A percentile compares a stretch with the other conserved stretches of the same genome.
phyloP scores from a whole-genome alignment of 2,888 invertebrate genomes.

The Eupithecia abbreviata region DNA sequence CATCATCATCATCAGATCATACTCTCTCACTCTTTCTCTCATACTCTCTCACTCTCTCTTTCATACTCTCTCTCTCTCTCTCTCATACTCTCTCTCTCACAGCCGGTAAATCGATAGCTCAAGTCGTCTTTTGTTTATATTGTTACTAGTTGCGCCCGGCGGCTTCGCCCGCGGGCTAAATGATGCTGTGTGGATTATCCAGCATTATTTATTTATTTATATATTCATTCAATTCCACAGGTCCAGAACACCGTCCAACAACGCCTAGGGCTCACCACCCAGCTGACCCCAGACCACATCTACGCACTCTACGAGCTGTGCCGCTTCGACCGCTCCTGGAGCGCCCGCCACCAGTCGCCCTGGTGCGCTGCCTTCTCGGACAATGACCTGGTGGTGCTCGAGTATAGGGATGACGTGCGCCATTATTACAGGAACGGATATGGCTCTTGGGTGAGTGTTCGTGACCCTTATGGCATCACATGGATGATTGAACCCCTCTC shows the following conservation, averaged over 20 bases:
- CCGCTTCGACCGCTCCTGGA: constrained; percentile 89
- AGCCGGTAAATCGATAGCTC: too few species aligned
- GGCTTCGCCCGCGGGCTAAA: too few species aligned
- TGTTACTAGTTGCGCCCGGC: too few species aligned
- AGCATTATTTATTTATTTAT: too few species aligned
- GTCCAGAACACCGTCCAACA: constrained; percentile 76
- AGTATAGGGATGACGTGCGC: constrained; percentile 90
- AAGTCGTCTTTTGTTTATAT: too few species aligned
- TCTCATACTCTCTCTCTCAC: too few species aligned
- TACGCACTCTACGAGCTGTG: constrained; percentile 90
- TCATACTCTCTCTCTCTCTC: too few species aligned
- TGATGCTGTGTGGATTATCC: too few species aligned
- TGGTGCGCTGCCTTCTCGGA: constrained; percentile 90
- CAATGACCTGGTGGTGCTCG: constrained; percentile 87
- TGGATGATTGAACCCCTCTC: neutral
- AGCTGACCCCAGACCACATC: constrained; percentile 72
- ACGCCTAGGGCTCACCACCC: constrained; percentile 75
- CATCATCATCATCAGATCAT: neutral
- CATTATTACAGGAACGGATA: constrained; percentile 86
- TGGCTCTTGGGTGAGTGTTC: constrained; percentile 65
- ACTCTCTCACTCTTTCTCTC: too few species aligned
- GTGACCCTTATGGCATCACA: neutral
- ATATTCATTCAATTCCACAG: constrained; percentile 43
- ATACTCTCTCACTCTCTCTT: too few species aligned
- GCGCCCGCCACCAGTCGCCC: constrained; percentile 76